Percentiles rank a stretch among this genome's conserved stretches.
Conservation (phyloP, 2,888 invertebrate genomes). For the Melolontha melolontha region DNA sequence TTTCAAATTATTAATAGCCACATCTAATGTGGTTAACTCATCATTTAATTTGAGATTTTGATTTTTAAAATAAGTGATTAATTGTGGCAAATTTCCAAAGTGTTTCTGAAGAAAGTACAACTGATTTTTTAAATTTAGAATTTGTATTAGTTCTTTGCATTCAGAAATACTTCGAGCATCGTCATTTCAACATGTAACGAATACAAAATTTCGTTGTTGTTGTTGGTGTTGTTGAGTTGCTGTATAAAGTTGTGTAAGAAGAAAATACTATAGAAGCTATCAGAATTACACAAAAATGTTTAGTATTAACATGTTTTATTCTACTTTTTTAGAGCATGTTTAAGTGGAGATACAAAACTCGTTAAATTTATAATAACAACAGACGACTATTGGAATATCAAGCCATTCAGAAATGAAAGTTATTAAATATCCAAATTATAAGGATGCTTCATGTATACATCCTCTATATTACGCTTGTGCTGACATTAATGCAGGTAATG, state of each 20-base stretch:
- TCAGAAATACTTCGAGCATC: no score
- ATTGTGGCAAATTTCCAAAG: no score
- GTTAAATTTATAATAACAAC: constrained; percentile 55
- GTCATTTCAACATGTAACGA: no score
- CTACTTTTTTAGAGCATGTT: constrained; percentile 54
- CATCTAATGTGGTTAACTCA: no score
- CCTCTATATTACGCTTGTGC: constrained; percentile 59
- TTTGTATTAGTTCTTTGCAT: no score
- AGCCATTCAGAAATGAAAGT: constrained; percentile 55
- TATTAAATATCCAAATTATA: constrained; percentile 52
- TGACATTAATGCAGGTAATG: constrained; percentile 56
- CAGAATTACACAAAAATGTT: constrained; percentile 49
- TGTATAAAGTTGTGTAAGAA: constrained; percentile 7
- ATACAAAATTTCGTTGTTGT: no score
- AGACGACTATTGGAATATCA: constrained; percentile 55
- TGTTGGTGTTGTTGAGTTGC: neutral
- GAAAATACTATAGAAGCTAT: constrained; percentile 40
- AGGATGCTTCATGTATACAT: constrained; percentile 58
- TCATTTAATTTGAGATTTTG: no score
- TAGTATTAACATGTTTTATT: constrained; percentile 44
- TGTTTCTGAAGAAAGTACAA: no score
- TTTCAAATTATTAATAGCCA: no score
- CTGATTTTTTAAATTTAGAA: no score
- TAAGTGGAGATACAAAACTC: constrained; percentile 56
- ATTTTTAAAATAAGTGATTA: no score